phyloP scores from a whole-genome alignment of 2,888 invertebrate genomes.

The Colostygia pectinataria region DNA sequence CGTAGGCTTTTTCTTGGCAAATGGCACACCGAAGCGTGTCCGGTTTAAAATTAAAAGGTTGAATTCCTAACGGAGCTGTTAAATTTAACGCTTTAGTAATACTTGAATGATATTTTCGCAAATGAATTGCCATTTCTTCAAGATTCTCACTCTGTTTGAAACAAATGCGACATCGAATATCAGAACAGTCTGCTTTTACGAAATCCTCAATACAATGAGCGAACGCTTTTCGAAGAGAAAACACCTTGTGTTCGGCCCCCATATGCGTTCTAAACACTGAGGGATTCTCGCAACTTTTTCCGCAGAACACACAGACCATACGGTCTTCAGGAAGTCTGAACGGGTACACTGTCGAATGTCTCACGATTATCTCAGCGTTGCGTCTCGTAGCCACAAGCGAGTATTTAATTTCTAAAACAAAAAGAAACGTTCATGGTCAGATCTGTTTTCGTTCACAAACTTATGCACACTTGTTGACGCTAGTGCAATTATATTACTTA shows the following conservation, averaged over 20 bases:
- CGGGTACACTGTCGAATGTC: slow-evolving; percentile 73
- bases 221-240: slow-evolving; percentile 62
- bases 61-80: slow-evolving; percentile 30
- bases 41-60: slow-evolving; percentile 37
- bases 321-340: slow-evolving; percentile 70
- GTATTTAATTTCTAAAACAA: slow-evolving; percentile 73
- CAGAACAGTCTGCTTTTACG: slow-evolving; percentile 67
- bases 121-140: slow-evolving; percentile 57
- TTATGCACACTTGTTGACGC: no score
- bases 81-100: slow-evolving; percentile 12
- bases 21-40: slow-evolving; percentile 37
- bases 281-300: slow-evolving; percentile 61
- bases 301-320: slow-evolving; percentile 75
- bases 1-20: slow-evolving; percentile 33
- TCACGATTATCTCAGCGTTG: slow-evolving; percentile 73
- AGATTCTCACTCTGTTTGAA: slow-evolving; percentile 45
- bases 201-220: slow-evolving; percentile 63
- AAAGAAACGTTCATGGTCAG: slow-evolving; percentile 76
- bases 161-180: slow-evolving; percentile 65
- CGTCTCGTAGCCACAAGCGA: slow-evolving; percentile 61
- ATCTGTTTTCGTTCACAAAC: no score
- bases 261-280: slow-evolving; percentile 62
- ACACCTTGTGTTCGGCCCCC: slow-evolving; percentile 60
- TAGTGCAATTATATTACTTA: no score
- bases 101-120: slow-evolving; percentile 33